phyloP scores from a whole-genome alignment of 2,797 vertebrate species.

The Cuniculus paca region DNA sequence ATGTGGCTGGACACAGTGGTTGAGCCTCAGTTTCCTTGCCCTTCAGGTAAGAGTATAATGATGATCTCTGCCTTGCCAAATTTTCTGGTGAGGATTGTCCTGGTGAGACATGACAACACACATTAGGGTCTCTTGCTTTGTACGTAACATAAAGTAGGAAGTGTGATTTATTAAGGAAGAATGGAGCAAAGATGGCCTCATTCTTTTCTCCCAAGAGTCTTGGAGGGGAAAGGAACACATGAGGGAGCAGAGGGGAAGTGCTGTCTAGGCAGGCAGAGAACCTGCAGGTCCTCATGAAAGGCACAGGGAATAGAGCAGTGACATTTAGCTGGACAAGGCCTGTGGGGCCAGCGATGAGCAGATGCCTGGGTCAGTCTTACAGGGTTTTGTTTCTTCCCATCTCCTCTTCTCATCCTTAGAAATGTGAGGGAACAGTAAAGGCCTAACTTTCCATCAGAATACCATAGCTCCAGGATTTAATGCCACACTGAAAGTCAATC shows the following conservation, averaged over 20 bases:
- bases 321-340: neutral
- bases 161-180: neutral
- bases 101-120: neutral
- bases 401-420: neutral
- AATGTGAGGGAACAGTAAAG: neutral
- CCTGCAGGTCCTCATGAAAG: fast-evolving
- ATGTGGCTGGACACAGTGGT: neutral
- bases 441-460: neutral
- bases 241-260: neutral
- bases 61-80: neutral
- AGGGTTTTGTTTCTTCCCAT: neutral
- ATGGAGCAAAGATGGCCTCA: neutral
- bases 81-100: neutral
- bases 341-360: neutral
- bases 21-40: neutral
- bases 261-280: neutral
- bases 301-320: neutral
- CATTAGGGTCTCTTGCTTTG: neutral
- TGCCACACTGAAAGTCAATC: neutral
- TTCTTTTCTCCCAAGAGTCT: neutral
- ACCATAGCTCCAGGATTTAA: neutral
- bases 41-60: neutral
- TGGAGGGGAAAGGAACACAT: neutral
- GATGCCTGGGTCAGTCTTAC: neutral
- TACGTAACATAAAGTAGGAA: neutral